Evolutionary conservation across 2,797 vertebrate species (phyloP), one percentile per base, ranked within the genome.

Genomic region (Streptopelia turtur): DNA sequence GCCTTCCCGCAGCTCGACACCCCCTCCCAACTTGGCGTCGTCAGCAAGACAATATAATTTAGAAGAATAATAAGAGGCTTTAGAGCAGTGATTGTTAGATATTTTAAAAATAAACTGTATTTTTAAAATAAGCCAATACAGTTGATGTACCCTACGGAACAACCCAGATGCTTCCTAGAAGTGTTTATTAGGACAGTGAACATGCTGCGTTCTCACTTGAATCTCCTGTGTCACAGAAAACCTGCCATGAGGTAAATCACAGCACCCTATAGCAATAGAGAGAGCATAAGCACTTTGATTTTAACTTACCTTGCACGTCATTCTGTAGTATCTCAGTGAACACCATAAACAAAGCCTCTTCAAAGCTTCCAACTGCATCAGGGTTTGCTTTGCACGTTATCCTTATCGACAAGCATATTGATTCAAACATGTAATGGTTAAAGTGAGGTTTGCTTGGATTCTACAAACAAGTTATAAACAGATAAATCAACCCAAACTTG

Each of bases 371-470:
- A 66, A 99, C 99, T 3, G 99, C 99, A 83, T 97, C 87, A 3
- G 99, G 98, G 97, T 98, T 99, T 68, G 99, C 98, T 95, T 99
- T 99, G 98, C 99, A 99, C 9, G 99, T 99, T 97, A 99, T 99
- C 72, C 99, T 98, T 93, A 99, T 98, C 0, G 99, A 99, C 94
- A 99, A 97, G 97, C 99, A 99, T 95, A 99, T 98, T 23, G 99
- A 99, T 98, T 99, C 99, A 86, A 99, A 99, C 98, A 99, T 98
- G 97, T 99, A 99, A 98, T 99, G 99, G 97, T 99, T 99, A 92
- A 99, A 99, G 96, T 99, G 99, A 89, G 99, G 99, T 95, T 99
- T 99, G 98, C 99, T 99, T 96, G 99, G 99, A 96, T 99, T 99
- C 99, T 99, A 97, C 83, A 97, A 97, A 47, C 85, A 93, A 94